A percentile compares a stretch with the other conserved stretches of the same genome.
These are phyloP conservation scores for Marmota monax DNA, from an alignment of 2,113 vertebrate species.

Conservation along the genomic window DNA sequence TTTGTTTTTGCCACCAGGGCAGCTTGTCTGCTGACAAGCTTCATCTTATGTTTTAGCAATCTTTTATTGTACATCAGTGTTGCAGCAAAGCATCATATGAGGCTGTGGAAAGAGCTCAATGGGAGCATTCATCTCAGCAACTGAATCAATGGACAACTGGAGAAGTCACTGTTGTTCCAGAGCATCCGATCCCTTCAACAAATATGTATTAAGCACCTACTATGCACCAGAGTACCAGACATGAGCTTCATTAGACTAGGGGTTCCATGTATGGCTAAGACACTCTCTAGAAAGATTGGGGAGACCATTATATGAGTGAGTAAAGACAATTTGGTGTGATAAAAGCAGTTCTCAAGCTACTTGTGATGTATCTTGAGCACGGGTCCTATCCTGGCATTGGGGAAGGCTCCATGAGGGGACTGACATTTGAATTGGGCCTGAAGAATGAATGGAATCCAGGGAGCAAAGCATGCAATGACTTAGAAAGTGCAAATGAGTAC, in stretches of 20 bases:
- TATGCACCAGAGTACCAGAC: neutral
- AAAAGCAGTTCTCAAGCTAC: neutral
- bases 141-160: neutral
- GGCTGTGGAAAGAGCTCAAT: neutral
- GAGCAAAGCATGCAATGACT: neutral
- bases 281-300: neutral
- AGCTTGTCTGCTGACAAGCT: neutral
- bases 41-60: neutral
- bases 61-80: neutral
- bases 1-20: neutral
- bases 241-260: neutral
- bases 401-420: neutral
- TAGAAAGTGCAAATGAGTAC: neutral
- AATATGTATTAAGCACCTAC: neutral
- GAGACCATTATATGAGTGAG: neutral
- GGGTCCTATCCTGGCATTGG: neutral
- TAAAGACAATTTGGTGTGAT: neutral
- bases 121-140: neutral
- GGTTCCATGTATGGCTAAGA: neutral
- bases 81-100: neutral
- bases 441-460: neutral
- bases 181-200: neutral
- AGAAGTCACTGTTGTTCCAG: neutral
- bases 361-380: neutral
- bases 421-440: neutral